Base-by-base conservation (phyloP, 2,888 invertebrate species). In the Patella caerulea region DNA sequence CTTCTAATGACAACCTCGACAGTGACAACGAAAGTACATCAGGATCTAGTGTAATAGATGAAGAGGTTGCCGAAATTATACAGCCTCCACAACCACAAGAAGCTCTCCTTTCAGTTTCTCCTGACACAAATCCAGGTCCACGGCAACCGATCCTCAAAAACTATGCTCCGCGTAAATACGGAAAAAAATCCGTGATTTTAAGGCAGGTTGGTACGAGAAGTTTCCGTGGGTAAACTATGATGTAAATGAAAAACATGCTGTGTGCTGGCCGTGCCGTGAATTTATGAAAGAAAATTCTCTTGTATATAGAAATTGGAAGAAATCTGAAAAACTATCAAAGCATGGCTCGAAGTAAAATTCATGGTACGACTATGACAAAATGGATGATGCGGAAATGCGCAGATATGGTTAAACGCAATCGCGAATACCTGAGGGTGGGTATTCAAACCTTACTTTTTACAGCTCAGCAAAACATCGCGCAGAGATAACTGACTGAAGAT, bases 401-500 rank as follows among this genome's bases (percentile, higher is more conserved):
- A 45, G 71, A 71, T 17, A 45, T 29, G 34, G 71, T 71, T 17
- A 17, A 24, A 19, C 15, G 17, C n/a, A 71, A 71, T 71, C 71
- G 71, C 24, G 71, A 71, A 17, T 71, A 71, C 24, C 24, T 71
- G 34, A 71, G 52, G 24, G 11, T 71, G 9, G 34, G 52, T 71
- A 71, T 24, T 24, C 19, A 71, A 71, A 45, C 34, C 17, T 52
- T 71, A 24, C n/a, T 71, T 17, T 71, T 45, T 29, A 24, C 19
- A 17, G 71, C 71, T 17, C 71, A 71, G 24, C 71, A 71, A 29
- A 71, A 71, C 24, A 71, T 71, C 15, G 52, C 71, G 24, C 71
- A 24, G 17, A 24, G n/a, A n/a, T n/a, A n/a, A n/a, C n/a, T n/a
- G n/a, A 24, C 24, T 24, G 24, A 24, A 24, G 24, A 24, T 24